Evolutionary conservation across 2,797 vertebrate genomes (phyloP).

Genomic region (Coreius guichenoti): DNA sequence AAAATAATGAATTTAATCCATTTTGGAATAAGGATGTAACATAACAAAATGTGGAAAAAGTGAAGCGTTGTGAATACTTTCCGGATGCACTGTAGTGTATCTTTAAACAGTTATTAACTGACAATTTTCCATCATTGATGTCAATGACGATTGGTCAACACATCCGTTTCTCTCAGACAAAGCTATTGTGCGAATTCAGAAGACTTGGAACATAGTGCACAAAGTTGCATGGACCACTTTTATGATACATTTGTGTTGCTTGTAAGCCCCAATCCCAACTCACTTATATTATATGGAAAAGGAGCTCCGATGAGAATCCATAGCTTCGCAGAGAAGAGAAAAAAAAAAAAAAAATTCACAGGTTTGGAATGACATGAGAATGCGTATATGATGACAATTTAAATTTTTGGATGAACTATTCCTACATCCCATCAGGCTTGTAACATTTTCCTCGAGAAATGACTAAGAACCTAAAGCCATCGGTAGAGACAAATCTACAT

Average conservation of each 20-base stretch:
- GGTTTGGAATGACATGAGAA: neutral
- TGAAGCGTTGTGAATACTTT: no score
- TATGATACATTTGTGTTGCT: neutral
- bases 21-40: no score
- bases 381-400: neutral
- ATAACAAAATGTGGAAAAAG: no score
- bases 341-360: neutral
- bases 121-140: neutral
- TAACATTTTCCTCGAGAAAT: conserved; percentile 19
- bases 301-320: neutral
- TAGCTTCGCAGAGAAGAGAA: neutral
- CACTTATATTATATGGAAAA: neutral
- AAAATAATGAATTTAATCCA: no score
- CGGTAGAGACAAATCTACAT: conserved; percentile 23
- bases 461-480: conserved; percentile 4
- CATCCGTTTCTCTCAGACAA: neutral
- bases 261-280: neutral
- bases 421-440: neutral
- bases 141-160: neutral
- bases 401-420: neutral
- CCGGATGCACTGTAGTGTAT: neutral
- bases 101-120: neutral
- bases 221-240: neutral
- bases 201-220: neutral
- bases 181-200: neutral